Conservation (phyloP, 1,140 invertebrate species). For the Cyrtorhinus lividipennis region DNA sequence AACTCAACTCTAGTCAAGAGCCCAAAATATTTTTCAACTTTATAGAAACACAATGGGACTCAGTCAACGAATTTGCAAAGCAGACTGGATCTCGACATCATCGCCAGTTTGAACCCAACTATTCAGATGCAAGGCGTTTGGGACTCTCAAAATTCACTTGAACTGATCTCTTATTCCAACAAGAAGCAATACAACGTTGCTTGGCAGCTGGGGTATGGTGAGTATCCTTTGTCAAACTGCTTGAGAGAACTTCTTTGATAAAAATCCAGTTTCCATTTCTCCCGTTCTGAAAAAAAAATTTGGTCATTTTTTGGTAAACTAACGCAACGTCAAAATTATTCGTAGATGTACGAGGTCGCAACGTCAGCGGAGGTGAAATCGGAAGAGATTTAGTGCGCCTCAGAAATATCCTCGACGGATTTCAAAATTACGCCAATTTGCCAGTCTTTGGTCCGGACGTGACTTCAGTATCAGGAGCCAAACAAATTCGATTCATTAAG, state of each 20-base stretch:
- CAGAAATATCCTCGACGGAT: constrained; percentile 39
- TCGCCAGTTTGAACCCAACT: constrained; percentile 26
- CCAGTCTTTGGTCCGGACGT: constrained; percentile 32
- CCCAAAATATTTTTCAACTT: no score
- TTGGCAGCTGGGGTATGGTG: constrained; percentile 53
- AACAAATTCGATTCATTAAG: constrained; percentile 37
- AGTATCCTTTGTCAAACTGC: constrained; percentile 11
- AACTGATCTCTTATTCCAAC: constrained; percentile 41
- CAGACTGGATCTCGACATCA: constrained; percentile 28
- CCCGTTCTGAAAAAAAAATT: no score
- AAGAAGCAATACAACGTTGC: constrained; percentile 37
- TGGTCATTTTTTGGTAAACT: not conserved
- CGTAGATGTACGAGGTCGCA: not conserved
- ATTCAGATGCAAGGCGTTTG: constrained; percentile 28
- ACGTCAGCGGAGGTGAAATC: constrained; percentile 27
- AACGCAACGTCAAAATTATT: no score
- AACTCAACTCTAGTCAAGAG: no score
- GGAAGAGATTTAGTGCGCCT: constrained; percentile 38
- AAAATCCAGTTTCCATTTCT: no score
- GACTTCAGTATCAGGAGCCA: constrained; percentile 27
- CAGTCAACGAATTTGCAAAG: constrained; percentile 28
- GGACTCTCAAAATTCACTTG: constrained; percentile 36
- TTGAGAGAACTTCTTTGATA: not conserved
- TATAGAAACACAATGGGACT: constrained; percentile 29
- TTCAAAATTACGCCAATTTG: constrained; percentile 32